Evolutionary conservation across 2,888 invertebrate genomes (phyloP), one percentile per base, ranked within the genome.

Genomic region (Notocelia uddmanniana): DNA sequence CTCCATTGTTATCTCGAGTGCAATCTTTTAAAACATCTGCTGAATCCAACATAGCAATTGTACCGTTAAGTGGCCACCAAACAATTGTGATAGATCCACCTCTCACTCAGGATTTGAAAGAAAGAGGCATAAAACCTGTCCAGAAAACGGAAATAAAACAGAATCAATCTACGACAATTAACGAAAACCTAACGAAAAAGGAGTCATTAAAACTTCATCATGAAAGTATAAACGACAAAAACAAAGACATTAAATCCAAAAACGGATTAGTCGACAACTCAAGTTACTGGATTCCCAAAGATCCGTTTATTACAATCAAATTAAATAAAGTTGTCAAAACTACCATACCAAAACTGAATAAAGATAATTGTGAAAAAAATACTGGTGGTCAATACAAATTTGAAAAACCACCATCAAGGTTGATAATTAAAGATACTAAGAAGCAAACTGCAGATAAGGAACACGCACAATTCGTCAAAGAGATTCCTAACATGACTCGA

Each of bases 1-100:
- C 88, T 73, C 87, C 89, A n/a, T 82, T 93, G 63, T 76, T 93
- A 75, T 90, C 92, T 37, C 82, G 93, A 77, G 92, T 93, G 6
- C 93, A 93, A 77, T 92, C 93, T 48, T 93, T 93, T 73, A 93
- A 93, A 80, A 92, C 92, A 73, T 88, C 90, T 3, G 87, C 90
- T n/a, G 90, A 92, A 75, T 90, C 92, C n/a, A 91, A 89, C 77
- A 90, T 94, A 73, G 86, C 91, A 69, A 88, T 94, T 64, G 86
- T 94, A 52, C 94, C 94, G 57, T 80, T 94, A 74, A 94, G 94
- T 77, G 94, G 94, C 59, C 94, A 94, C 80, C 94, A 94, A 86
- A 94, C 94, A n/a, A 91, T 94, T 77, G 90, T 94, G 31, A 91
- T 94, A 70, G 88, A 94, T 82, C 93, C 94, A 74, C 93, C 93